phyloP scores from a whole-genome alignment of 1,140 invertebrate species.

The Nephotettix cincticeps region DNA sequence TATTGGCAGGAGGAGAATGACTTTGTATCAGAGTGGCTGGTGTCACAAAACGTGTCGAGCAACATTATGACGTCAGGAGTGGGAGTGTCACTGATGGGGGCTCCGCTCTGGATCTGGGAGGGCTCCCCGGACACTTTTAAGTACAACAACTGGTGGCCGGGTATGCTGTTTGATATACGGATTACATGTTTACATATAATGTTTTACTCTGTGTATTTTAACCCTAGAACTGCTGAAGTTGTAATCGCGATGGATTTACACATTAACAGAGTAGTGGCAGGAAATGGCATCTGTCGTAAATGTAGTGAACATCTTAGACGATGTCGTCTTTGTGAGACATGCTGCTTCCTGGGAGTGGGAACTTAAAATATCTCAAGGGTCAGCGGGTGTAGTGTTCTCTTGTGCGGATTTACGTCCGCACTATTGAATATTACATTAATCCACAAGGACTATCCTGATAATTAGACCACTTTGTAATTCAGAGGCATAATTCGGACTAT shows the following conservation, averaged over 20 bases:
- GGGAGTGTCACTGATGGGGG: constrained; percentile 50
- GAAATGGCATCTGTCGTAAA: too few species aligned
- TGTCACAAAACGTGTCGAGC: constrained; percentile 48
- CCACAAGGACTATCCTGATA: too few species aligned
- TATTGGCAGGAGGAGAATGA: constrained; percentile 56
- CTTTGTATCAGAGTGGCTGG: constrained; percentile 58
- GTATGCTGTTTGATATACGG: constrained; percentile 41
- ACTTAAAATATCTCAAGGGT: too few species aligned
- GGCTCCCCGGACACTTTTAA: constrained; percentile 43
- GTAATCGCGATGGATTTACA: background rate
- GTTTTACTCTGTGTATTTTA: background rate
- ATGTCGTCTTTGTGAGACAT: too few species aligned
- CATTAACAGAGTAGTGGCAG: too few species aligned
- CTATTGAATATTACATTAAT: too few species aligned
- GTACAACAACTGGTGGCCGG: constrained; percentile 50
- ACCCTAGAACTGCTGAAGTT: background rate
- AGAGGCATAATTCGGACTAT: too few species aligned
- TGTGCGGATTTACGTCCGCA: too few species aligned
- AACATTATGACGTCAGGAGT: constrained; percentile 55
- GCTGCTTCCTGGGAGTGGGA: too few species aligned
- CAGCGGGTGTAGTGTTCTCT: too few species aligned
- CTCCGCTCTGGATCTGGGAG: constrained; percentile 56
- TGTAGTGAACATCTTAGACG: too few species aligned
- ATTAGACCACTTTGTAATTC: too few species aligned
- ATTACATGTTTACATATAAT: background rate